phyloP scores from a whole-genome alignment of 2,797 vertebrate species.

The Pampus argenteus region DNA sequence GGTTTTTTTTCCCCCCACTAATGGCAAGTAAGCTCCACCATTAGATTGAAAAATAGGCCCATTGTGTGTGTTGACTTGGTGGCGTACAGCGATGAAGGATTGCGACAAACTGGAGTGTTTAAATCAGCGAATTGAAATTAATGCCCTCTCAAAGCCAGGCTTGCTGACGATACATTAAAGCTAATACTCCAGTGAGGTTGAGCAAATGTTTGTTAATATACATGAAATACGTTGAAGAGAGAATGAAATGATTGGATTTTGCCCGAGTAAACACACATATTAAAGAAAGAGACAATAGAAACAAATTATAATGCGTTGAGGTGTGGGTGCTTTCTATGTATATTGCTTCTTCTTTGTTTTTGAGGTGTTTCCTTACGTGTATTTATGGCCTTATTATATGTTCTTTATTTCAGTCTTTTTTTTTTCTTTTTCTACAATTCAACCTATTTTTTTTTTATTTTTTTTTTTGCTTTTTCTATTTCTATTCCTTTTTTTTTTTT shows the following conservation, averaged over 20 bases:
- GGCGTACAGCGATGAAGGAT: constrained; percentile 90
- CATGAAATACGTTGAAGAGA: constrained; percentile 85
- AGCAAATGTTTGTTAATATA: constrained; percentile 95
- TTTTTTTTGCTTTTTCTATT: neutral
- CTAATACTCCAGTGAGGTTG: constrained; percentile 91
- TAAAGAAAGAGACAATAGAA: constrained; percentile 69
- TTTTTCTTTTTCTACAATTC: constrained; percentile 10
- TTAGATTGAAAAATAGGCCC: constrained; percentile 88
- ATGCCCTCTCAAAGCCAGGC: constrained; percentile 92
- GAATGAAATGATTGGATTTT: constrained; percentile 82
- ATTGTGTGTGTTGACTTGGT: constrained; percentile 85
- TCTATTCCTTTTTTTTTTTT: neutral
- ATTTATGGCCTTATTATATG: constrained; percentile 44
- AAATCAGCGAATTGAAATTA: constrained; percentile 98
- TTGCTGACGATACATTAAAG: constrained; percentile 94
- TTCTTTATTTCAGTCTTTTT: neutral
- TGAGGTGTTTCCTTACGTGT: constrained; percentile 50
- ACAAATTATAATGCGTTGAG: constrained; percentile 63
- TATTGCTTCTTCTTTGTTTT: constrained; percentile 59
- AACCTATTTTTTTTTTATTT: neutral
- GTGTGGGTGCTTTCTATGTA: constrained; percentile 48
- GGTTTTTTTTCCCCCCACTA: constrained; percentile 66
- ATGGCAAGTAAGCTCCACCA: constrained; percentile 82
- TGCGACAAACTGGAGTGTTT: constrained; percentile 95
- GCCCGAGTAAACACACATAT: constrained; percentile 78